These are phyloP conservation scores for Enteromius anoplus DNA, from an alignment of 2,797 vertebrate species.

Conservation along the genomic window DNA sequence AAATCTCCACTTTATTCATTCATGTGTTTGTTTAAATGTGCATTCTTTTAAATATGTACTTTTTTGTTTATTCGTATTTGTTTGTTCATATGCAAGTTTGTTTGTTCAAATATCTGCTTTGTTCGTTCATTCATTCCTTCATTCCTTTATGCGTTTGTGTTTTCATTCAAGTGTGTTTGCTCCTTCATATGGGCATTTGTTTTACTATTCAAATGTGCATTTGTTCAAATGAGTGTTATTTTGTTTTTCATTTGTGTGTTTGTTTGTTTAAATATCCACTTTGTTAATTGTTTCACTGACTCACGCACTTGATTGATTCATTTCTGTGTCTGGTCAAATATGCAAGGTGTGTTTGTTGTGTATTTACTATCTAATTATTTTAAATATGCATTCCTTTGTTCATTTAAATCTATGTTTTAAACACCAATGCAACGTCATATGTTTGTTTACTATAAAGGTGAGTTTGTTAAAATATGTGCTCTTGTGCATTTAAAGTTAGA, in stretches of 20 bases:
- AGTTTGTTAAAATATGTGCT: not conserved
- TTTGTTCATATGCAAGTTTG: too few species aligned
- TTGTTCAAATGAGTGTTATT: too few species aligned
- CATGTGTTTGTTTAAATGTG: not conserved
- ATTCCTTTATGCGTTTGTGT: not conserved
- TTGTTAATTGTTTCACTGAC: not conserved
- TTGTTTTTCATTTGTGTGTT: not conserved
- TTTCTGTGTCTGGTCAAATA: too few species aligned
- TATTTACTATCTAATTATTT: not conserved
- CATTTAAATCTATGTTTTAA: not conserved
- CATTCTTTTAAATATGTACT: not conserved
- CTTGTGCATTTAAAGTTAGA: too few species aligned
- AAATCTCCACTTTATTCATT: not conserved
- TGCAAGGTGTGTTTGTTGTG: not conserved
- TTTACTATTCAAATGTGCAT: not conserved
- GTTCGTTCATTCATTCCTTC: not conserved
- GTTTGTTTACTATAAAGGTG: not conserved
- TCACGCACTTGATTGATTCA: too few species aligned
- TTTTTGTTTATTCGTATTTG: not conserved
- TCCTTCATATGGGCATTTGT: not conserved
- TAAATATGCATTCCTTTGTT: not conserved
- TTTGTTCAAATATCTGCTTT: not conserved
- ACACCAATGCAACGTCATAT: not conserved
- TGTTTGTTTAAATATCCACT: not conserved
- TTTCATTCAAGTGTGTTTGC: not conserved